phyloP scores from a whole-genome alignment of 2,797 vertebrate species.

The Sebastes cheni region DNA sequence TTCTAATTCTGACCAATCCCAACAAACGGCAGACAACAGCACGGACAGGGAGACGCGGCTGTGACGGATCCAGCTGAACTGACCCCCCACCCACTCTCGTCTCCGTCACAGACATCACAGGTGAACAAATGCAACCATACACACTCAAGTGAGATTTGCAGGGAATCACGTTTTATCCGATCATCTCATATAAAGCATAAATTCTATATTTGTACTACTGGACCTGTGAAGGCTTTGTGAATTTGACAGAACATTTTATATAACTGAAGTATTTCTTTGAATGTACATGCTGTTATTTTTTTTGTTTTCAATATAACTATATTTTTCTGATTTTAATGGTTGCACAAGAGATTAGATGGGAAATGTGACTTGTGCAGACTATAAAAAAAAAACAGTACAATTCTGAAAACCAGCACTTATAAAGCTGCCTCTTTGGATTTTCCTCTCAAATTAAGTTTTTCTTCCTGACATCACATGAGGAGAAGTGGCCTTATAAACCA shows the following conservation, averaged over 20 bases:
- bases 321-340: constrained; percentile 30
- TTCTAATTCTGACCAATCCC: constrained; percentile 60
- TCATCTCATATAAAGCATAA: constrained; percentile 62
- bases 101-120: not conserved
- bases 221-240: constrained; percentile 63
- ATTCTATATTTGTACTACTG: constrained; percentile 77
- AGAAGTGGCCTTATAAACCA: constrained; percentile 55
- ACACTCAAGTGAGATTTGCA: constrained; percentile 53
- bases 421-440: constrained; percentile 53
- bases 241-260: constrained; percentile 61
- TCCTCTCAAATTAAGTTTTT: constrained; percentile 15
- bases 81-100: not conserved
- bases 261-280: constrained; percentile 67
- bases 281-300: constrained; percentile 62
- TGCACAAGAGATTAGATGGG: constrained; percentile 21
- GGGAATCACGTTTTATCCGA: constrained; percentile 66
- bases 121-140: not conserved
- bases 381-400: constrained; percentile 18
- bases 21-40: constrained; percentile 58
- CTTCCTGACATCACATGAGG: constrained; percentile 16
- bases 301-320: constrained; percentile 20
- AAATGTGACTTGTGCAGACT: constrained; percentile 26
- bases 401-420: constrained; percentile 62
- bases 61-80: constrained; percentile 51
- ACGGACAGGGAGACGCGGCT: constrained; percentile 75